Conservation (phyloP, 2,797 vertebrate genomes). For the Malacoctenus gilli region DNA sequence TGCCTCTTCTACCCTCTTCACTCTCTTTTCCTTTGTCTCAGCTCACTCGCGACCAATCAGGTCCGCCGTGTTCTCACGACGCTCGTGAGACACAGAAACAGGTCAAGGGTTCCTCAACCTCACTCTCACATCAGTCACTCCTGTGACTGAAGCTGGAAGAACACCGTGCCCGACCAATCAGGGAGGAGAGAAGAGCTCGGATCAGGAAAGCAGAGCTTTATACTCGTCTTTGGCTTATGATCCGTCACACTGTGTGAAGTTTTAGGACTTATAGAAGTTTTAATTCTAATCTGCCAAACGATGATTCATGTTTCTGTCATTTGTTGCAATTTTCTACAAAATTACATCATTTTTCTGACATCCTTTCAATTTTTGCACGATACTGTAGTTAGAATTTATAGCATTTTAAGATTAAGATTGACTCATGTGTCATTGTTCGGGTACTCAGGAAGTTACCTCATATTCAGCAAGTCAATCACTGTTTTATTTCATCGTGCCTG, state of each 20-base stretch:
- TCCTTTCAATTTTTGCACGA: too few species aligned
- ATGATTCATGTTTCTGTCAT: too few species aligned
- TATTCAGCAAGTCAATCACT: too few species aligned
- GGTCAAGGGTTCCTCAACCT: constrained; percentile 24
- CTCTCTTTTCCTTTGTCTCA: constrained; percentile 25
- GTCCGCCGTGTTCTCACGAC: constrained; percentile 24
- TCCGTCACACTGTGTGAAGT: background rate
- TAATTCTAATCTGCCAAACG: too few species aligned
- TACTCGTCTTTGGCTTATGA: background rate
- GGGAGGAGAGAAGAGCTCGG: background rate
- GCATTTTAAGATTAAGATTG: too few species aligned
- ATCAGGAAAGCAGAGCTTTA: background rate
- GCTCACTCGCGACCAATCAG: constrained; percentile 26
- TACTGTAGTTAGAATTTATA: too few species aligned
- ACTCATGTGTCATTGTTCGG: too few species aligned
- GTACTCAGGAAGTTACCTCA: too few species aligned
- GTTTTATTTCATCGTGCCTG: too few species aligned
- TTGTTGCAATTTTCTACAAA: too few species aligned
- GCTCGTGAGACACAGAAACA: constrained; percentile 36
- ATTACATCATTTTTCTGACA: too few species aligned
- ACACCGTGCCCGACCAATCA: background rate
- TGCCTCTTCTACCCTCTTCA: constrained; percentile 12
- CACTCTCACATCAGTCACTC: constrained; percentile 23
- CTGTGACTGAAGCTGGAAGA: constrained; percentile 15
- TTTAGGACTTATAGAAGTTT: background rate